Percentiles rank a stretch among this genome's conserved stretches.
Conservation (phyloP, 2,888 invertebrate species). For the Syritta pipiens region DNA sequence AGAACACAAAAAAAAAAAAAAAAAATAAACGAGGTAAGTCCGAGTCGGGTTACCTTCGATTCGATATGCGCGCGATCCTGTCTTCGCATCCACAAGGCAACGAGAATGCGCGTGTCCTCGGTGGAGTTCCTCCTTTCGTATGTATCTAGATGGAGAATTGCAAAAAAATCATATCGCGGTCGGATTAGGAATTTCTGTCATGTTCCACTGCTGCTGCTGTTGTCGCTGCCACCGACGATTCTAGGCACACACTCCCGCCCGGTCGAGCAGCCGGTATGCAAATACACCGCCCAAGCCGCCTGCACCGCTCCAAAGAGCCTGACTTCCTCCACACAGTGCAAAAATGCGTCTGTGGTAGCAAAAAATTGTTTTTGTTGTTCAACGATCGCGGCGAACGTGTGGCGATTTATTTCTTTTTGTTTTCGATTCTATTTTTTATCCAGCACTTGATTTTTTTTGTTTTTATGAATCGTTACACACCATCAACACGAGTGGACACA, state of each 20-base stretch:
- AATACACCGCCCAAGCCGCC: slow-evolving; percentile 57
- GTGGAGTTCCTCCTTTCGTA: slow-evolving; percentile 30
- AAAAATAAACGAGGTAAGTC: too few relatives aligned
- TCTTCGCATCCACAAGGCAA: slow-evolving; percentile 16
- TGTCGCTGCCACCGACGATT: slow-evolving; percentile 25
- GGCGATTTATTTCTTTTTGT: slow-evolving; percentile 22
- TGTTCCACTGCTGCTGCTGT: slow-evolving; percentile 49
- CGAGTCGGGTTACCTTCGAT: slow-evolving; percentile 49
- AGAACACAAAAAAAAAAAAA: too few relatives aligned
- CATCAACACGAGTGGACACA: background rate
- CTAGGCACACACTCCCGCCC: slow-evolving; percentile 39
- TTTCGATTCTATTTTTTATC: slow-evolving; percentile 37
- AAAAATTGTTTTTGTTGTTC: background rate
- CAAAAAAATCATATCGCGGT: slow-evolving; percentile 63
- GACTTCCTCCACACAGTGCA: slow-evolving; percentile 30
- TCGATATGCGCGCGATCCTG: slow-evolving; percentile 26
- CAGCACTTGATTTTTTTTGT: slow-evolving; percentile 14
- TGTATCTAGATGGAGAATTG: slow-evolving; percentile 57
- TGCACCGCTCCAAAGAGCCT: slow-evolving; percentile 27
- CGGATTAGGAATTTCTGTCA: slow-evolving; percentile 69
- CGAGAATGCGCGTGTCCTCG: slow-evolving; percentile 52
- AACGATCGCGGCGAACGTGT: slow-evolving; percentile 60
- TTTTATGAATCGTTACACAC: slow-evolving; percentile 58
- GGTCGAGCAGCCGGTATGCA: slow-evolving; percentile 54
- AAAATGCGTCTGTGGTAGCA: slow-evolving; percentile 1